These are phyloP conservation scores for Catharus ustulatus DNA, from an alignment of 2,797 vertebrate genomes.

Conservation along the genomic window DNA sequence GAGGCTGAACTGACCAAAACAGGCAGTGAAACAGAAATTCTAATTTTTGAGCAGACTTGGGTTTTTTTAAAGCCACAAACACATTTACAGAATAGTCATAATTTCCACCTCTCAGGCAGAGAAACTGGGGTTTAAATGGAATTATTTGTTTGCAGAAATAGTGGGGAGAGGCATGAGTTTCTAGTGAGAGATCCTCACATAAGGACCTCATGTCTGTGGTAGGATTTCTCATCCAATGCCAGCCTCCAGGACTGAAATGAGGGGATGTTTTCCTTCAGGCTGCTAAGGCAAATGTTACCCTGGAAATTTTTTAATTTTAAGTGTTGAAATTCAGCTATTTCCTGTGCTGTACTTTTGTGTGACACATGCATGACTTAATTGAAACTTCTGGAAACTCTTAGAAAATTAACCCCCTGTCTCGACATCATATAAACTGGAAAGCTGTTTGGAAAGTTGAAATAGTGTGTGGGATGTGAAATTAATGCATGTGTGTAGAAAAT, in stretches of 20 bases:
- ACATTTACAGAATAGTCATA: background rate
- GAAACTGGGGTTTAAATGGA: background rate
- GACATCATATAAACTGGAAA: background rate
- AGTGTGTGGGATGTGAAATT: background rate
- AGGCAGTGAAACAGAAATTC: background rate
- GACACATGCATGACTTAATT: constrained; percentile 53
- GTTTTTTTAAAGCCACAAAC: background rate
- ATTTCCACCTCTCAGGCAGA: background rate
- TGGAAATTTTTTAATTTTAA: constrained; percentile 69
- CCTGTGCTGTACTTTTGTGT: constrained; percentile 23
- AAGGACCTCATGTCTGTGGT: background rate
- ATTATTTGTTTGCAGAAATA: background rate
- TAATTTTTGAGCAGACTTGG: background rate
- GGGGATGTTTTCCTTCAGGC: constrained; percentile 48
- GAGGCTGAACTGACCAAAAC: background rate
- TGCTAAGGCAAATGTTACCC: constrained; percentile 9
- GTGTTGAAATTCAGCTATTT: constrained; percentile 73
- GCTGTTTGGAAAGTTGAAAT: constrained; percentile 44
- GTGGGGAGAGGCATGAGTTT: background rate
- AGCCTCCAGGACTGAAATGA: background rate
- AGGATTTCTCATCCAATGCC: constrained; percentile 1
- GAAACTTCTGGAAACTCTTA: constrained; percentile 63
- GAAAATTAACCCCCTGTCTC: background rate
- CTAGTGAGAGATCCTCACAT: background rate
- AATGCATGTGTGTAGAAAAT: background rate